phyloP scores from a whole-genome alignment of 1,140 invertebrate species.

The Wiebesia pumilae region DNA sequence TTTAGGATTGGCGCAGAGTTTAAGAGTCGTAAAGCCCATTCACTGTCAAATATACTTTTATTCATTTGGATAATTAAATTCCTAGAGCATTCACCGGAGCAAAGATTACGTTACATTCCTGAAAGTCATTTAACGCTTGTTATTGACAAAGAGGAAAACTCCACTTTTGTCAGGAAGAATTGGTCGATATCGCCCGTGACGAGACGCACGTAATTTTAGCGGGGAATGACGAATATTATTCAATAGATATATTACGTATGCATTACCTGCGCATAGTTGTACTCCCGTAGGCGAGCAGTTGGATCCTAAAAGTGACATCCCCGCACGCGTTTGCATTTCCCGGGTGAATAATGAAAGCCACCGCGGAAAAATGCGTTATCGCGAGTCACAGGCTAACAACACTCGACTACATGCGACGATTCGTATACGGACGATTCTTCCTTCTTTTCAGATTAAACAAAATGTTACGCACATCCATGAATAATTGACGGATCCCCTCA shows the following conservation, averaged over 20 bases:
- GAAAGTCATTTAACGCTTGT: background rate
- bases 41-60: background rate
- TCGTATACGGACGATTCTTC: slow-evolving; percentile 12
- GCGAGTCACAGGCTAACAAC: slow-evolving; percentile 10
- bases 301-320: background rate
- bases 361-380: slow-evolving; percentile 38
- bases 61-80: no score
- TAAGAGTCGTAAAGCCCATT: background rate
- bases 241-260: slow-evolving; percentile 24
- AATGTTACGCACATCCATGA: slow-evolving; percentile 37
- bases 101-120: background rate
- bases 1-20: background rate
- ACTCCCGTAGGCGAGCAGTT: background rate
- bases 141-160: background rate
- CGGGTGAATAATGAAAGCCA: slow-evolving; percentile 42
- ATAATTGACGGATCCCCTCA: slow-evolving; percentile 43
- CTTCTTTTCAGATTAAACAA: slow-evolving; percentile 25
- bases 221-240: slow-evolving; percentile 51
- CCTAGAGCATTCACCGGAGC: no score
- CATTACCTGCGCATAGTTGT: background rate
- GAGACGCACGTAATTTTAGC: no score
- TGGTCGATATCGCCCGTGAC: background rate
- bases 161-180: background rate
- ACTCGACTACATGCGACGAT: slow-evolving; percentile 35
- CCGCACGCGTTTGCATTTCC: background rate